Conservation (phyloP, 2,113 vertebrate genomes). For the Sprattus sprattus region DNA sequence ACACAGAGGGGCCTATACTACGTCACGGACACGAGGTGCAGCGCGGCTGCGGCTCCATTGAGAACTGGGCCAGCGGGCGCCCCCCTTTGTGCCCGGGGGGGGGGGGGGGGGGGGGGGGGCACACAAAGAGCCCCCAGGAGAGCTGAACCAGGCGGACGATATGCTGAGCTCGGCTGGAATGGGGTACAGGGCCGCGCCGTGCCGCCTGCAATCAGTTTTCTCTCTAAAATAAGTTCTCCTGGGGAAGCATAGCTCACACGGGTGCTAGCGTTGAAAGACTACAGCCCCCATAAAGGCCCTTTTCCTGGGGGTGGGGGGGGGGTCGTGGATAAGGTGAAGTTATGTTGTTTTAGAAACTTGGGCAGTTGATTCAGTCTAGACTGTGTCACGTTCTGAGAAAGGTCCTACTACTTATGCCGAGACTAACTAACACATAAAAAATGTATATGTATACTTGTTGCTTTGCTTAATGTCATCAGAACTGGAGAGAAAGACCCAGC, state of each 20-base stretch:
- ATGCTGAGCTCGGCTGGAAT: conserved; percentile 44
- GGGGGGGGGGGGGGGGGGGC: too few relatives aligned
- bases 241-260: neutral
- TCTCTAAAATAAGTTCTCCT: neutral
- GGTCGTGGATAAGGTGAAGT: conserved; percentile 8
- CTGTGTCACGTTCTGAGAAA: conserved; percentile 30
- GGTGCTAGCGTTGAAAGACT: neutral
- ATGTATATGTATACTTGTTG: conserved; percentile 5
- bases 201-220: neutral
- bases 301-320: neutral
- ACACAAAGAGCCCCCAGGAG: conserved; percentile 30
- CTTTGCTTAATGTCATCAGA: neutral
- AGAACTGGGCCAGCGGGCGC: neutral
- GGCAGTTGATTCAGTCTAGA: neutral
- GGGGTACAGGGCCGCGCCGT: neutral
- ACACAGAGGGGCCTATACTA: conserved; percentile 5
- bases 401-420: conserved; percentile 20
- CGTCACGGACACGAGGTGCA: neutral
- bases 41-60: neutral
- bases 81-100: conserved; percentile 19
- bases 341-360: neutral
- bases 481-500: neutral
- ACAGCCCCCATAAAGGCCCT: neutral
- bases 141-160: conserved; percentile 16
- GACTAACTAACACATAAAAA: neutral